Conservation (phyloP, 1,140 invertebrate species). For the Sipha flava region DNA sequence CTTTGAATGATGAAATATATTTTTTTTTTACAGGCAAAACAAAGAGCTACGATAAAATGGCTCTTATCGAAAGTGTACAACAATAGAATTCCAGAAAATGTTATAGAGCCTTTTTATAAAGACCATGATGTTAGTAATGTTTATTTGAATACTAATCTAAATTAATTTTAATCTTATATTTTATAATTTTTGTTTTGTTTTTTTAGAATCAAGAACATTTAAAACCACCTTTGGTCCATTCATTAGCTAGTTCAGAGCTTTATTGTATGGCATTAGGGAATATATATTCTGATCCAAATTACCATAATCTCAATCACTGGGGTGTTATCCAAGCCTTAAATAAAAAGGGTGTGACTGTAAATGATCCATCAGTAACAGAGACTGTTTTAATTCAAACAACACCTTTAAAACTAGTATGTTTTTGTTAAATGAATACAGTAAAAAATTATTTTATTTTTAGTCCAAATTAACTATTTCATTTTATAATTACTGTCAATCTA, state of each 20-base stretch:
- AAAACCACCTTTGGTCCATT: slow-evolving; percentile 85
- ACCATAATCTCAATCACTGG: slow-evolving; percentile 89
- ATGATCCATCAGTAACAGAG: slow-evolving; percentile 83
- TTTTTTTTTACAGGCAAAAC: slow-evolving; percentile 78
- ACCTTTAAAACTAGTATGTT: slow-evolving; percentile 79
- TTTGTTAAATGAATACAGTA: too few relatives aligned
- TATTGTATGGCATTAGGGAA: slow-evolving; percentile 92
- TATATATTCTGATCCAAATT: slow-evolving; percentile 94
- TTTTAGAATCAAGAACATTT: slow-evolving; percentile 82
- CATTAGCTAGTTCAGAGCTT: slow-evolving; percentile 86
- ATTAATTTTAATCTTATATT: background rate
- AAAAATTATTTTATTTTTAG: background rate
- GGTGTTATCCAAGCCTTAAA: slow-evolving; percentile 85
- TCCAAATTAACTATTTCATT: background rate
- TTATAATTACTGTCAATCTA: slow-evolving; percentile 43
- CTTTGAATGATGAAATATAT: too few relatives aligned
- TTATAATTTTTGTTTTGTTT: background rate
- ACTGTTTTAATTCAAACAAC: slow-evolving; percentile 92
- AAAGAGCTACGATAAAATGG: slow-evolving; percentile 94
- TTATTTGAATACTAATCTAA: background rate
- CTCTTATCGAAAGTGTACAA: slow-evolving; percentile 93
- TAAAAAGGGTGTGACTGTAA: slow-evolving; percentile 81
- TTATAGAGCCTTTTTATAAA: slow-evolving; percentile 87
- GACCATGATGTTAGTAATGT: slow-evolving; percentile 46
- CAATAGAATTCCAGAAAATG: slow-evolving; percentile 86